Conservation (phyloP, 1,140 invertebrate species). For the Eubasilissa regina region DNA sequence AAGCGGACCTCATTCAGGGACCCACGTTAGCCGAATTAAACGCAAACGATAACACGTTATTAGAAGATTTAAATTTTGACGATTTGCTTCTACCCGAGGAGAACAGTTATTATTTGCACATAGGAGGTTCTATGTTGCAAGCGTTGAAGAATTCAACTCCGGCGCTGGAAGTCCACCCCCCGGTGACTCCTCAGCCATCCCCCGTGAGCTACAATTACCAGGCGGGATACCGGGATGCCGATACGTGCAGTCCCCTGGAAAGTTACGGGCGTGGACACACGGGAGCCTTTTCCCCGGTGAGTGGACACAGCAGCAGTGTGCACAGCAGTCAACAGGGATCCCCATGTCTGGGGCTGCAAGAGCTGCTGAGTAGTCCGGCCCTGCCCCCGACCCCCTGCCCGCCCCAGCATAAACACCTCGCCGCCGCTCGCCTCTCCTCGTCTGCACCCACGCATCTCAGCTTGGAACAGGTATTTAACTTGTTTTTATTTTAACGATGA, state of each 20-base stretch:
- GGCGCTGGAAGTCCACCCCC: conserved; percentile 66
- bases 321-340: conserved; percentile 70
- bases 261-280: conserved; percentile 65
- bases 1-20: conserved; percentile 86
- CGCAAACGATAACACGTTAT: conserved; percentile 85
- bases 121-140: conserved; percentile 67
- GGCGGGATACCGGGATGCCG: conserved; percentile 45
- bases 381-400: conserved; percentile 67
- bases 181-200: conserved; percentile 66
- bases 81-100: conserved; percentile 85
- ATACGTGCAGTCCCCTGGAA: conserved; percentile 67
- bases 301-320: conserved; percentile 73
- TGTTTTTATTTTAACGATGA: not conserved
- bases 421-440: conserved; percentile 81
- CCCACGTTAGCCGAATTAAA: conserved; percentile 91
- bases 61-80: conserved; percentile 89
- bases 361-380: conserved; percentile 76
- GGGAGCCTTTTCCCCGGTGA: conserved; percentile 74
- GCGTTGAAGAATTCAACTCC: conserved; percentile 65
- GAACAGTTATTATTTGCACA: conserved; percentile 69
- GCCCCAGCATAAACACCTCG: conserved; percentile 67
- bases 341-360: conserved; percentile 70
- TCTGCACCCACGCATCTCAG: conserved; percentile 87
- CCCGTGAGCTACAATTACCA: conserved; percentile 61
- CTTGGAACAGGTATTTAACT: conserved; percentile 73